Evolutionary conservation across 2,113 vertebrate genomes (phyloP).

Genomic region (Boulengeromyrus knoepffleri): DNA sequence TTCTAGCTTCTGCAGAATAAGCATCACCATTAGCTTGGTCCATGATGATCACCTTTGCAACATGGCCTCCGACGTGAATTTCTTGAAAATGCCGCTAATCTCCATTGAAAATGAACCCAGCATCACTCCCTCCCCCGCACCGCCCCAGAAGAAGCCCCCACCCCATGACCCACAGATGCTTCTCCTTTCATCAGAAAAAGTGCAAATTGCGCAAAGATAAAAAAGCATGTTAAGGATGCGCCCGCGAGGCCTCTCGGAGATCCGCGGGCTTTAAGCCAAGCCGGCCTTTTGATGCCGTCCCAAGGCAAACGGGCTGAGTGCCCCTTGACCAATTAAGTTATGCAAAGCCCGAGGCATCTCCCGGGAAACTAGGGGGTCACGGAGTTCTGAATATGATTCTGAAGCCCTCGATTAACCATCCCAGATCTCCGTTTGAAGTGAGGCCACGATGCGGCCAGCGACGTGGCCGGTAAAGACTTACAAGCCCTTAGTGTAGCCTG

Average conservation of each 20-base stretch:
- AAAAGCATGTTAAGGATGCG: not conserved
- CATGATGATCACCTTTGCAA: not conserved
- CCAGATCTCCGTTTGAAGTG: not conserved
- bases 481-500: not conserved
- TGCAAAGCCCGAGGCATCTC: not conserved
- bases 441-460: not conserved
- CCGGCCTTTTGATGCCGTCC: not conserved
- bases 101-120: not conserved
- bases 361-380: not conserved
- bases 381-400: not conserved
- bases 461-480: not conserved
- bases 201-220: not conserved
- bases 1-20: not conserved
- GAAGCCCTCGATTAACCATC: not conserved
- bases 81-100: not conserved
- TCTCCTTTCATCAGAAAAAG: not conserved
- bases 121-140: not conserved
- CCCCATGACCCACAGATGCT: not conserved
- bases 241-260: not conserved
- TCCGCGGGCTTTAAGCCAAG: not conserved
- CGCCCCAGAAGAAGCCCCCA: not conserved
- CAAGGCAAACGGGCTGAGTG: not conserved
- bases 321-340: conserved; percentile 4
- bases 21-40: not conserved
- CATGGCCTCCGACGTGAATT: not conserved